Evolutionary conservation across 2,888 invertebrate species (phyloP).

Genomic region (Allolobophora icterica): DNA sequence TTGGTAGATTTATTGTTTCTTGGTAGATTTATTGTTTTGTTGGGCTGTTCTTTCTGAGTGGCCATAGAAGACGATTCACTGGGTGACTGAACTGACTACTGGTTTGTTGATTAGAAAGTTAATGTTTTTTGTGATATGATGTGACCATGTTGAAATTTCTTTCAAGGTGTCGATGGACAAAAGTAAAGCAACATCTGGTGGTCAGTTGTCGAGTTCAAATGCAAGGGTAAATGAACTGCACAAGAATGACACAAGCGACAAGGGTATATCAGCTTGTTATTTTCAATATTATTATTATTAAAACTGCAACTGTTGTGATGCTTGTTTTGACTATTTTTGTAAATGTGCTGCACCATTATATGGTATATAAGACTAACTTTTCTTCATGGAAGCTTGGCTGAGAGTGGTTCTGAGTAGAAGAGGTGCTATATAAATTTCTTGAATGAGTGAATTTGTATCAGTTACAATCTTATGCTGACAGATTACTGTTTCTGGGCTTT

Average conservation of each 20-base stretch:
- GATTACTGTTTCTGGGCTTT: too few species aligned
- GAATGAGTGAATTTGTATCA: not conserved
- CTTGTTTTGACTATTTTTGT: not conserved
- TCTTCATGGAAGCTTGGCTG: not conserved
- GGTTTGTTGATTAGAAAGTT: not conserved
- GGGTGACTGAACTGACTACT: not conserved
- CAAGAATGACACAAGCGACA: not conserved
- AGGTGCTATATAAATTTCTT: not conserved
- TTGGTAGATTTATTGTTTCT: too few species aligned
- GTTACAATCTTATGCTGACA: not conserved
- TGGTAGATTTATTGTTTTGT: too few species aligned
- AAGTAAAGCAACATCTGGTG: not conserved
- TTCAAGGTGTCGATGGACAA: not conserved
- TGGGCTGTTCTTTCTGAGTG: not conserved
- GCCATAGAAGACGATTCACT: not conserved
- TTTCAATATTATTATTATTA: conserved; percentile 11
- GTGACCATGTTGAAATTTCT: not conserved
- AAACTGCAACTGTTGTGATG: not conserved
- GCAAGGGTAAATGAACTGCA: not conserved
- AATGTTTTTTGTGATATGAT: not conserved
- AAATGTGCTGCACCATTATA: not conserved
- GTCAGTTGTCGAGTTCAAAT: not conserved
- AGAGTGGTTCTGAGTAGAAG: not conserved
- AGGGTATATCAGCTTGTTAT: not conserved
- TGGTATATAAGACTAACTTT: not conserved